Base-by-base conservation (phyloP, 2,888 invertebrate genomes). In the Pollenia labialis region DNA sequence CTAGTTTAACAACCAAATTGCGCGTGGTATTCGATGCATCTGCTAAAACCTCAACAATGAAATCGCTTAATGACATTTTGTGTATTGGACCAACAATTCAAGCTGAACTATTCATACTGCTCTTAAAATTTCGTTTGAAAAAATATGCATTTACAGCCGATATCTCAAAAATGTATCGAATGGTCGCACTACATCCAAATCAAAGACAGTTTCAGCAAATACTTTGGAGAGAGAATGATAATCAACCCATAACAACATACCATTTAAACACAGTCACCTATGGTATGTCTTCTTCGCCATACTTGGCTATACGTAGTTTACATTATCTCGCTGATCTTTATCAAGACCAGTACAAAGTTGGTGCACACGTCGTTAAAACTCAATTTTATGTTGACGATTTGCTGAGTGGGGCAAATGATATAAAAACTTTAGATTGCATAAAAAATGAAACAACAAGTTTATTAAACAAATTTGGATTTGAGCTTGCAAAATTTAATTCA, bases 111-210 rank as follows among this genome's bases (percentile, higher is more conserved):
- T 85, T 85, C 32, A 11, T 81, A 11, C 52, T 87, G 18, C 18
- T 40, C 58, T 14, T 88, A 14, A 79, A 80, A 60, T 88, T 88
- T 69, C 85, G 79, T 32, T 8, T 88, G 8, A 40, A 68, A 75
- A 77, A 81, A 23, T 86, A 75, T 46, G 85, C 69, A 10, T 14
- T 85, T 10, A 84, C 87, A n/a, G 87, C 84, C 7, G 89, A 87
- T 64, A 87, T 88, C 8, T 64, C 64, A 4, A 88, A 89, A 54
- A 88, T 87, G 89, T 88, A 88, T 52, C 44, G 88, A 10, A 85
- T 87, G 56, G 79, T 87, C 16, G 23, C 82, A 10, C 52, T 87
- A 4, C 52, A 85, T 60, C 64, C 58, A 32, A 32, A 23, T 11
- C 82, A 88, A 62, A 84, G 87, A 9, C 58, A 46, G 16, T 88